Evolutionary conservation across 2,797 vertebrate species (phyloP), one percentile per base, ranked within the genome.

Genomic region (Argya squamiceps): DNA sequence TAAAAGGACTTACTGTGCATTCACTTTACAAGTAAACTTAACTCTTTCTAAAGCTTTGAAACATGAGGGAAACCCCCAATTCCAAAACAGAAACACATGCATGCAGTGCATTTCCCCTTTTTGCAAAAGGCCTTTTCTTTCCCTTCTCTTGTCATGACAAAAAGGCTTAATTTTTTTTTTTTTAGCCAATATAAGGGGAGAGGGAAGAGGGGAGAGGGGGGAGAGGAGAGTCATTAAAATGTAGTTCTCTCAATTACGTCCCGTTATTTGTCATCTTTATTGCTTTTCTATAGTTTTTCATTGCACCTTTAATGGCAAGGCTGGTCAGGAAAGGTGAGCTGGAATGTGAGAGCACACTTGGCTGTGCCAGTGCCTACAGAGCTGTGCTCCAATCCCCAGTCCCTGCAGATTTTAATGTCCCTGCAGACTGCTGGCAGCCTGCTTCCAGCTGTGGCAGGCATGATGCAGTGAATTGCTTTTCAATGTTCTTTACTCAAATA

Each of bases 401-500:
- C 98, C 98, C 98, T 97, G 98, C 97, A 98, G 98, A 98, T 98
- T 98, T 98, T 97, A 98, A 98, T 98, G 98, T 98, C 98, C 98
- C 98, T 93, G 70, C 98, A 98, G 98, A 98, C 98, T 98, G 98
- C 98, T 98, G 98, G 98, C 98, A 98, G 98, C 98, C 98, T 98
- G 99, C 98, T 99, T 99, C 99, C 99, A 99, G 99, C 99, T 99
- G 99, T 98, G 99, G 99, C 98, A 98, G 98, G 98, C 98, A 98
- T 98, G 97, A 98, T 98, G 98, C 98, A 98, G 98, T 98, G 98
- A 98, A 99, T 99, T 99, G 99, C 99, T 99, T 99, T 99, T 99
- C 98, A 99, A 99, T 99, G 98, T 99, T 99, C 99, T 98, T 99
- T 98, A 98, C 99, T 99, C 99, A 99, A 99, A 99, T 99, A 99